Evolutionary conservation across 2,113 vertebrate genomes (phyloP).

Genomic region (Cebus imitator): DNA sequence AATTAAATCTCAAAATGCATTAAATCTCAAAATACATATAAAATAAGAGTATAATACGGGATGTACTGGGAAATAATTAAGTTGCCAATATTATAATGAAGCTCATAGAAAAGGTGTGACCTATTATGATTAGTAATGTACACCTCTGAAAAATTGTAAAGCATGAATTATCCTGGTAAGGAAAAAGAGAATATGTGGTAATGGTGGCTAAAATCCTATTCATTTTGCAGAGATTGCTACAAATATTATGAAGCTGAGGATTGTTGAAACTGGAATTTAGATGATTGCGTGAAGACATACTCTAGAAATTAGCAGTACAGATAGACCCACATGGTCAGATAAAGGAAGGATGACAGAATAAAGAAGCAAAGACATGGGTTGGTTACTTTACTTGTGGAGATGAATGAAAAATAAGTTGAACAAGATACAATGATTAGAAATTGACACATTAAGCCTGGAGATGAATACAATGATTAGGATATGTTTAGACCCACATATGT

Average conservation of each 20-base stretch:
- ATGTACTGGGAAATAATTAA: not conserved
- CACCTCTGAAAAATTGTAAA: slow-evolving; percentile 19
- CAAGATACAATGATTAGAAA: not conserved
- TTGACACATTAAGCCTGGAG: not conserved
- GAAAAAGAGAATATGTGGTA: not conserved
- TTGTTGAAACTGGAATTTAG: not conserved
- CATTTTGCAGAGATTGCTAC: not conserved
- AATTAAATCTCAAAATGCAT: not conserved
- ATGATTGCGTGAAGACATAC: not conserved
- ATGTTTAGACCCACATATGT: not conserved
- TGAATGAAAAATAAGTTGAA: not conserved
- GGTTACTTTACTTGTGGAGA: not conserved
- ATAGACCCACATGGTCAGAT: not conserved
- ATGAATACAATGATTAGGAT: not conserved
- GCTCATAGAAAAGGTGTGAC: not conserved
- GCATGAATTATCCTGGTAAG: slow-evolving; percentile 13
- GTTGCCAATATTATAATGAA: not conserved
- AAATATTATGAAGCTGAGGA: not conserved
- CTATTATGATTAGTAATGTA: not conserved
- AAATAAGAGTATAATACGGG: not conserved
- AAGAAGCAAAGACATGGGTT: not conserved
- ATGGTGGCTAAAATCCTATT: not conserved
- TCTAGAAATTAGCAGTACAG: not conserved
- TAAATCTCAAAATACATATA: not conserved
- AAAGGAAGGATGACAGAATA: not conserved